phyloP scores from a whole-genome alignment of 64 coral and sea anemone genomes.

The Acropora tenuis region DNA sequence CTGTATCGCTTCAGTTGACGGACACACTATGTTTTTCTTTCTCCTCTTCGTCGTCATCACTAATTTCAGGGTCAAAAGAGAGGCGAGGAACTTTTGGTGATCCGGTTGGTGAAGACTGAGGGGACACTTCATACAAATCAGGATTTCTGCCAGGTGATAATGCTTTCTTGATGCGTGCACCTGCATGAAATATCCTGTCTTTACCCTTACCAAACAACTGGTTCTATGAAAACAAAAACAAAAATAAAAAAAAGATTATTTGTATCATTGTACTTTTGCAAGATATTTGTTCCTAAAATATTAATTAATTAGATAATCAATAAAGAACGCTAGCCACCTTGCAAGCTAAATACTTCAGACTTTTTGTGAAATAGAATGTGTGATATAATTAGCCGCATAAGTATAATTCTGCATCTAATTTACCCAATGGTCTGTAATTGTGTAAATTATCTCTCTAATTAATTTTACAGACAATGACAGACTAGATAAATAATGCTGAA shows the following conservation, averaged over 20 bases:
- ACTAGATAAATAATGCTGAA: no score
- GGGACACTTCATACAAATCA: background rate
- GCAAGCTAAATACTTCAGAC: no score
- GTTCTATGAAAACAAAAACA: background rate
- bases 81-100: slow-evolving; percentile 40
- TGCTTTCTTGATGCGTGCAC: slow-evolving; percentile 33
- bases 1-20: background rate
- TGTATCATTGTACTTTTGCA: background rate
- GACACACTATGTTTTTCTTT: background rate
- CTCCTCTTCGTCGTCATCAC: slow-evolving; percentile 20
- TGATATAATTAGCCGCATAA: no score
- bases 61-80: slow-evolving; percentile 56
- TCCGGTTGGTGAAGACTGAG: background rate
- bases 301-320: no score
- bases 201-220: slow-evolving; percentile 60
- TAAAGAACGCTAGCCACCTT: no score
- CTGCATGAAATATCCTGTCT: slow-evolving; percentile 57
- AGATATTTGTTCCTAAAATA: background rate
- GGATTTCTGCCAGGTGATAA: slow-evolving; percentile 48
- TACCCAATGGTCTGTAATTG: no score
- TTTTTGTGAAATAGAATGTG: no score
- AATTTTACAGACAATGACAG: no score
- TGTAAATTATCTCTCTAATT: no score
- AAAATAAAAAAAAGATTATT: background rate
- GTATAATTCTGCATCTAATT: no score